Conservation (phyloP, 2,797 vertebrate species). For the Protosalanx chinensis region DNA sequence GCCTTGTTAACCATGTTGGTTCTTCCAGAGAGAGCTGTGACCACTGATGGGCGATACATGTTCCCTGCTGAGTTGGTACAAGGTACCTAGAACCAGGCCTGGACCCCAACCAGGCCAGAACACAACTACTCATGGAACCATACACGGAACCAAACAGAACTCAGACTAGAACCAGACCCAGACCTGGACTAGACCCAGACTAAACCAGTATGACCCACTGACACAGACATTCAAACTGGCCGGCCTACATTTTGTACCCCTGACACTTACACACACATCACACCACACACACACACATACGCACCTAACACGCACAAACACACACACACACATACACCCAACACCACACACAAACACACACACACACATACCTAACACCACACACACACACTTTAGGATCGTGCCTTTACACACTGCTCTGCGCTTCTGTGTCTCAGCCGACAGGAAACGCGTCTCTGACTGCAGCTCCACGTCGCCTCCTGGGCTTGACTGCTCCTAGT, state of each 20-base stretch:
- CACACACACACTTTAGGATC: too few relatives aligned
- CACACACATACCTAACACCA: background rate
- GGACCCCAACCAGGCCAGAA: too few relatives aligned
- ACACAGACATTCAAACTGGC: background rate
- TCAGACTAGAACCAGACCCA: too few relatives aligned
- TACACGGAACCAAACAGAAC: background rate
- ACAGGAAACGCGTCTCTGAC: too few relatives aligned
- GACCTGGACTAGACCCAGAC: background rate
- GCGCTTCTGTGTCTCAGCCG: too few relatives aligned
- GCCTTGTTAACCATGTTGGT: conserved; percentile 32
- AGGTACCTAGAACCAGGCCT: conserved; percentile 63
- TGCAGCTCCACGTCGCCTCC: too few relatives aligned
- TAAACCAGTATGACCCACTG: conserved; percentile 14
- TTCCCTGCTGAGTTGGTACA: conserved; percentile 85
- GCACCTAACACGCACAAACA: too few relatives aligned
- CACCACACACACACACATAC: conserved; percentile 25
- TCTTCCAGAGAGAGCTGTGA: conserved; percentile 88
- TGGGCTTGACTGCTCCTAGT: too few relatives aligned
- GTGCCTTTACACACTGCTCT: too few relatives aligned
- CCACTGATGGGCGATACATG: conserved; percentile 88
- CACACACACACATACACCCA: too few relatives aligned
- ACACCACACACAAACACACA: too few relatives aligned
- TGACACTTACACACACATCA: background rate
- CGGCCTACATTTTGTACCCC: background rate
- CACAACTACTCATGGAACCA: background rate